Conservation (phyloP, 2,113 vertebrate genomes). For the Lagenorhynchus albirostris region DNA sequence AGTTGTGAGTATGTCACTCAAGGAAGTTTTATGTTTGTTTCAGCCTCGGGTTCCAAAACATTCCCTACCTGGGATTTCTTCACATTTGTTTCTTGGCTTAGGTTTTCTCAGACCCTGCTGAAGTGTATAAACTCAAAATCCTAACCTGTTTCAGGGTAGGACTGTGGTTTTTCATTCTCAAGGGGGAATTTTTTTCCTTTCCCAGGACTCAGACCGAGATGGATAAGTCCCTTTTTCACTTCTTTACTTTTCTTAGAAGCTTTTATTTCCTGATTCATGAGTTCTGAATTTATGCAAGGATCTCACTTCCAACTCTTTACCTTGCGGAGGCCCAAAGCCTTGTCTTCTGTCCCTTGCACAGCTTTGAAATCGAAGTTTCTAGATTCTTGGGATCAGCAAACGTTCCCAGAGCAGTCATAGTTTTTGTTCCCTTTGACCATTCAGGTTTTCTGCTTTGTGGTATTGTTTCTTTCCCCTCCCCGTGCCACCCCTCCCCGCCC, state of each 20-base stretch:
- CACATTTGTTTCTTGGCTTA: not conserved
- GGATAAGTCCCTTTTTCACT: not conserved
- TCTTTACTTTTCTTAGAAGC: not conserved
- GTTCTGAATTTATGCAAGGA: not conserved
- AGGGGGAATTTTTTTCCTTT: not conserved
- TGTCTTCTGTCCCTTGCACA: not conserved
- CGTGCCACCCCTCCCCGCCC: too few relatives aligned
- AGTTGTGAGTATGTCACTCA: not conserved
- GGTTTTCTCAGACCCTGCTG: not conserved
- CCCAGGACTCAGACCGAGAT: not conserved
- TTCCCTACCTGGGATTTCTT: not conserved
- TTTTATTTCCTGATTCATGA: not conserved
- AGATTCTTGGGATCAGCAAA: not conserved
- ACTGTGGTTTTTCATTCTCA: not conserved
- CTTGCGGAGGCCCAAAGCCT: not conserved
- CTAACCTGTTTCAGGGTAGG: not conserved
- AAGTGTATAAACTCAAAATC: not conserved
- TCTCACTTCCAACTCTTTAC: not conserved
- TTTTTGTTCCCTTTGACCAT: not conserved
- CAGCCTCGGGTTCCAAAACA: not conserved
- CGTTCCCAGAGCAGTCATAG: not conserved
- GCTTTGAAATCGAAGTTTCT: not conserved
- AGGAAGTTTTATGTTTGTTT: not conserved
- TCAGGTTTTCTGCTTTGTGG: conserved; percentile 8
- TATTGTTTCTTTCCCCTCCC: not conserved